phyloP scores from a whole-genome alignment of 2,888 invertebrate genomes.

The Lasioglossum figueresi region DNA sequence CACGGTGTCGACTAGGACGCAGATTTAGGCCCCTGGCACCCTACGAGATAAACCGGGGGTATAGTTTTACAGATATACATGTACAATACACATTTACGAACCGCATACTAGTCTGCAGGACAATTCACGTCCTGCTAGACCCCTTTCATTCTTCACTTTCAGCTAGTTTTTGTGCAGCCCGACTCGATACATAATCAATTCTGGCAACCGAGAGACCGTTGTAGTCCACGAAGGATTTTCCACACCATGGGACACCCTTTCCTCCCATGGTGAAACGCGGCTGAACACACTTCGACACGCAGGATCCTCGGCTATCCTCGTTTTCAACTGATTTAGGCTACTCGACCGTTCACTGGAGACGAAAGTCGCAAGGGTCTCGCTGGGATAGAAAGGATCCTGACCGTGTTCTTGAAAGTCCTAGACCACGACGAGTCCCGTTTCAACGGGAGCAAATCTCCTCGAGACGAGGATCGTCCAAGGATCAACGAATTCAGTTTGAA shows the following conservation, averaged over 20 bases:
- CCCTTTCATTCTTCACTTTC: slow-evolving; percentile 18
- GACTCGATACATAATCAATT: not conserved
- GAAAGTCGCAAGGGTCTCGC: not conserved
- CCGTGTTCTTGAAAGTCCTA: not conserved
- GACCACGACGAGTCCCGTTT: slow-evolving; percentile 18
- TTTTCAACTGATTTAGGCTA: not conserved
- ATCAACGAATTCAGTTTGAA: slow-evolving; percentile 46
- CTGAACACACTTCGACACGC: not conserved
- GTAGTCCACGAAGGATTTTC: slow-evolving; percentile 3
- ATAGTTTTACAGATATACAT: not conserved
- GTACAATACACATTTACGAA: slow-evolving; percentile 20
- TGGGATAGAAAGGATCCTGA: not conserved
- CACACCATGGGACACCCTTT: not conserved
- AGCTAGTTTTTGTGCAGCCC: slow-evolving; percentile 50
- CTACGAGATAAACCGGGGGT: not conserved
- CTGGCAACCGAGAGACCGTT: not conserved
- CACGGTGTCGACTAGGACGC: not conserved
- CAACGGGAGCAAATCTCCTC: slow-evolving; percentile 30
- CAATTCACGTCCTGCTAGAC: not conserved
- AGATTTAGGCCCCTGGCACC: slow-evolving; percentile 6
- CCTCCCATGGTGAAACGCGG: not conserved
- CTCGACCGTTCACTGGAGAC: not conserved
- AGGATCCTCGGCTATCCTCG: slow-evolving; percentile 4
- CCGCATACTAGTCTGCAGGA: not conserved
- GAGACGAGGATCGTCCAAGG: slow-evolving; percentile 32